Conservation (phyloP, 1,140 invertebrate species). For the Nebria ingens region DNA sequence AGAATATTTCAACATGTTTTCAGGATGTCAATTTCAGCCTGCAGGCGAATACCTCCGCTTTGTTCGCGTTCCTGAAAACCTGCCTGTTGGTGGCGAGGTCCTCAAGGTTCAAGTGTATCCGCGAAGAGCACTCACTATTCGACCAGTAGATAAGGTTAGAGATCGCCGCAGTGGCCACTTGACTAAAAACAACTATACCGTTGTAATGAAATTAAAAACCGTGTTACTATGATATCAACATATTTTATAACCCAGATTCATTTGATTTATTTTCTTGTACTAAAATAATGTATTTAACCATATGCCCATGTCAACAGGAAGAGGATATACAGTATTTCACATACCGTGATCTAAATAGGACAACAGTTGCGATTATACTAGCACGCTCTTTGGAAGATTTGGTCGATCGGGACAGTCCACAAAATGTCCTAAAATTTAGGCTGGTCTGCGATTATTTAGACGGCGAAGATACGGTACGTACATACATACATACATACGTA, state of each 20-base stretch:
- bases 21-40: conserved; percentile 74
- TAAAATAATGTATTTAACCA: conserved; percentile 11
- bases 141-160: conserved; percentile 56
- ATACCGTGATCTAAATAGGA: conserved; percentile 56
- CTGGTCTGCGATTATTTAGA: conserved; percentile 50
- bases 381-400: conserved; percentile 64
- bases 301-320: conserved; percentile 39
- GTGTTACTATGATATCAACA: not conserved
- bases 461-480: conserved; percentile 47
- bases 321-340: conserved; percentile 62
- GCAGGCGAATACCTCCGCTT: conserved; percentile 65
- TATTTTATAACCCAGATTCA: conserved; percentile 5
- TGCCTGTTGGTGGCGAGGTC: conserved; percentile 55
- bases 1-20: too few species aligned
- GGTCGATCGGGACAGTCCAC: conserved; percentile 66
- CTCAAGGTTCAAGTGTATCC: conserved; percentile 62
- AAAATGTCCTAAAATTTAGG: conserved; percentile 75
- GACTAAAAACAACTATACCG: not conserved
- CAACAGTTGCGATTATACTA: conserved; percentile 59
- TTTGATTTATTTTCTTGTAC: not conserved
- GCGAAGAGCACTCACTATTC: conserved; percentile 54
- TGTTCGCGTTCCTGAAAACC: conserved; percentile 61
- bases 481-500: too few species aligned
- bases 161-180: not conserved
- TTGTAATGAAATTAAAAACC: not conserved